A percentile compares a stretch with the other conserved stretches of the same genome.
phyloP scores from a whole-genome alignment of 1,140 invertebrate genomes.

The Acromyrmex heyeri region DNA sequence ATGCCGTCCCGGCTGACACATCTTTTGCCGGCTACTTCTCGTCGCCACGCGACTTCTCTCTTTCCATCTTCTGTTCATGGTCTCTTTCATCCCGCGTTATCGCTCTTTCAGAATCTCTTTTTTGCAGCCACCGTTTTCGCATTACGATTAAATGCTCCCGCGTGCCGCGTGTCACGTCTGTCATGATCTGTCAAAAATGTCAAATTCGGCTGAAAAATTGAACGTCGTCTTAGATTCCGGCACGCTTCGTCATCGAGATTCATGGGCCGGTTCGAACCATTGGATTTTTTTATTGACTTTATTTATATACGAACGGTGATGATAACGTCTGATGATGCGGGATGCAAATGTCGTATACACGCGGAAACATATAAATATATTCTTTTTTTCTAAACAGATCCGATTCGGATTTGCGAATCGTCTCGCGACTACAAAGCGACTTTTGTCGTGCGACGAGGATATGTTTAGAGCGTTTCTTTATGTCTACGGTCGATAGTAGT shows the following conservation, averaged over 20 bases:
- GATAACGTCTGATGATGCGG: not conserved
- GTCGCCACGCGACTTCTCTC: not conserved
- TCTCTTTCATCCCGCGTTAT: constrained; percentile 22
- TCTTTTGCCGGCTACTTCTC: constrained; percentile 22
- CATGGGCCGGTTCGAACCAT: not conserved
- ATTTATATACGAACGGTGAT: not conserved
- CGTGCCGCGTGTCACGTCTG: not conserved
- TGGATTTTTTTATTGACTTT: not conserved
- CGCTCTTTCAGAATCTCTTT: not conserved
- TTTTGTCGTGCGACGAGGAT: not conserved
- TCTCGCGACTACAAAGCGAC: not conserved
- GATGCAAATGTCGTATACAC: not conserved
- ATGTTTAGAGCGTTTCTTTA: not conserved
- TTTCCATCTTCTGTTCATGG: not conserved
- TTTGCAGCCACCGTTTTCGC: not conserved
- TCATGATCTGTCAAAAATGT: not conserved
- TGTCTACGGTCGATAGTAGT: not conserved
- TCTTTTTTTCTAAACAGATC: not conserved
- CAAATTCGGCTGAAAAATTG: not conserved
- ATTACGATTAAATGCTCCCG: not conserved
- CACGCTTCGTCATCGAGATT: not conserved
- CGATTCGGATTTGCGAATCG: not conserved
- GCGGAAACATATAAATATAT: not conserved
- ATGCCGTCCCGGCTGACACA: not conserved
- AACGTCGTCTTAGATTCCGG: not conserved